phyloP scores from a whole-genome alignment of 2,888 invertebrate genomes.

The Patella caerulea region DNA sequence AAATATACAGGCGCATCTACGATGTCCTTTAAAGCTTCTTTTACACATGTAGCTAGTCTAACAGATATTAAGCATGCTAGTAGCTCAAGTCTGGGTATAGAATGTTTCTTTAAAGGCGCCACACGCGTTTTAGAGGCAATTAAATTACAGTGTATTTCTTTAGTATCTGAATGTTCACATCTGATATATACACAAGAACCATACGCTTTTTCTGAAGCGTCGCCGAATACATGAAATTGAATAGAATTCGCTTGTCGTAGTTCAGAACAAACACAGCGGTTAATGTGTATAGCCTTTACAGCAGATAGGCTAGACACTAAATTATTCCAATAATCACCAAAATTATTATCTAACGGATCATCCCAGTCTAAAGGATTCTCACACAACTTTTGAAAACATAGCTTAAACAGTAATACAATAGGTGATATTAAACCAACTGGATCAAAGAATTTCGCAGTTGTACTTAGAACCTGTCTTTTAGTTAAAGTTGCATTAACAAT shows the following conservation, averaged over 20 bases:
- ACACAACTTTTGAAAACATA: neutral
- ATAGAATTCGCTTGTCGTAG: neutral
- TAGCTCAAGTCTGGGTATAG: neutral
- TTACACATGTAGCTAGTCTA: neutral
- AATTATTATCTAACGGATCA: neutral
- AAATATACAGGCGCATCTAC: neutral
- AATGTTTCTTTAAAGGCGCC: neutral
- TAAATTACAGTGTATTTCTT: no score
- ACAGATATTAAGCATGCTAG: slow-evolving; percentile 5
- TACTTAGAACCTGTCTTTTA: neutral
- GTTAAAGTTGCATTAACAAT: neutral
- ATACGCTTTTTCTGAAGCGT: neutral
- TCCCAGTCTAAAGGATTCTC: no score
- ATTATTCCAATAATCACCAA: slow-evolving; percentile 4
- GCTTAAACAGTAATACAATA: neutral
- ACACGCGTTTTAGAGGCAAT: no score
- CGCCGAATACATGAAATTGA: neutral
- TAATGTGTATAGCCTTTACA: neutral
- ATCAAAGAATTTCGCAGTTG: neutral
- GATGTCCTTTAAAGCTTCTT: neutral
- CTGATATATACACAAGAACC: neutral
- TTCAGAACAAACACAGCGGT: neutral
- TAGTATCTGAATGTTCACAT: neutral
- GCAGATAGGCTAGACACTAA: neutral
- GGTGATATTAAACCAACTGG: neutral